A percentile compares a stretch with the other conserved stretches of the same genome.
Evolutionary conservation across 2,888 invertebrate genomes (phyloP).

Genomic region (Nasonia oneida): DNA sequence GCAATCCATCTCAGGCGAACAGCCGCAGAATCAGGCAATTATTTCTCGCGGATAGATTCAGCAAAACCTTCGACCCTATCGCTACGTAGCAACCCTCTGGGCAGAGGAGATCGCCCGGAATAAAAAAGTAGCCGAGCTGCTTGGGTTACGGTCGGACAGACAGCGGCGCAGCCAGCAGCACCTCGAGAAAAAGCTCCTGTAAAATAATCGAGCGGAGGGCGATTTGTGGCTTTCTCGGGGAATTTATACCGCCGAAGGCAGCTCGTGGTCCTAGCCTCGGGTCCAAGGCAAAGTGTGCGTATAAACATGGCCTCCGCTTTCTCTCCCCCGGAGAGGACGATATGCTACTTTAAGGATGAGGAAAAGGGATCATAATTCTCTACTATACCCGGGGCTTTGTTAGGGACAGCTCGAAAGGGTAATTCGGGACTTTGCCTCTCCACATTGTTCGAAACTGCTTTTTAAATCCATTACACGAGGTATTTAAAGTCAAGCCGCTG

Average conservation of each 20-base stretch:
- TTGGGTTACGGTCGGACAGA: constrained; percentile 4
- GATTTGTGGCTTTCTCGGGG: constrained; percentile 61
- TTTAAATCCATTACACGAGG: neutral
- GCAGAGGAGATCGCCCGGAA: neutral
- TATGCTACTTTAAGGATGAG: constrained; percentile 12
- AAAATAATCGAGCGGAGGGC: constrained; percentile 61
- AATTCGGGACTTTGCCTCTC: neutral
- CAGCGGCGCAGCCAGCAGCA: constrained; percentile 35
- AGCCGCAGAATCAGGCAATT: constrained; percentile 1
- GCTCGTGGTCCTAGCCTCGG: constrained; percentile 2
- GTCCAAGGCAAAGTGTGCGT: neutral
- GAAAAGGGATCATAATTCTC: constrained; percentile 13
- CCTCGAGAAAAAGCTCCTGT: constrained; percentile 52
- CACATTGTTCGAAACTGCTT: neutral
- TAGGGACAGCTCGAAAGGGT: neutral
- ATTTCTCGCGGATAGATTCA: constrained; percentile 24
- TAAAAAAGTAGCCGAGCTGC: neutral
- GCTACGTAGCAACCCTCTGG: neutral
- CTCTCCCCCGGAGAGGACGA: neutral
- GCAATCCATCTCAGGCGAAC: neutral
- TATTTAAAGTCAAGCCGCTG: neutral
- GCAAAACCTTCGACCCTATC: constrained; percentile 14
- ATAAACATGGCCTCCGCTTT: neutral
- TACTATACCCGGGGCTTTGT: neutral
- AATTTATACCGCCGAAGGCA: constrained; percentile 28